Evolutionary conservation across 2,888 invertebrate species (phyloP).

Genomic region (Ectemnius continuus): DNA sequence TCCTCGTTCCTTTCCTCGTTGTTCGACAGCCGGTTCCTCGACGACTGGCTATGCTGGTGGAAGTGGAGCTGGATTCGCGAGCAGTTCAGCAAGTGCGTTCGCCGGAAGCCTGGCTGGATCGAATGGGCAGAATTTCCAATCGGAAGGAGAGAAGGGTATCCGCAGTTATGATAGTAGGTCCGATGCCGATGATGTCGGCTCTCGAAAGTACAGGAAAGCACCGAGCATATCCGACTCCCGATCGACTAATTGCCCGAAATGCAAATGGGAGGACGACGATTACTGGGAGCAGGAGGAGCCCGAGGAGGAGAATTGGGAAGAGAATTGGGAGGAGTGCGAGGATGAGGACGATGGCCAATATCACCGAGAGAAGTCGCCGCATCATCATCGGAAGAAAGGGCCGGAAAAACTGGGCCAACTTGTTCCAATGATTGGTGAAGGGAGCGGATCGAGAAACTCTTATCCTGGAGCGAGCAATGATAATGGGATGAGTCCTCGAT

Average conservation of each 20-base stretch:
- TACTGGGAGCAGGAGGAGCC: constrained; percentile 49
- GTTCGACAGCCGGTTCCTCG: neutral
- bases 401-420: constrained; percentile 13
- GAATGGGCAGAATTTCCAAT: neutral
- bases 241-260: constrained; percentile 31
- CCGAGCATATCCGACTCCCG: no score
- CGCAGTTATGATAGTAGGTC: constrained; percentile 50
- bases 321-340: constrained; percentile 41
- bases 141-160: constrained; percentile 42
- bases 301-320: no score
- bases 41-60: constrained; percentile 9
- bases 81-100: constrained; percentile 16
- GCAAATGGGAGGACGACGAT: constrained; percentile 54
- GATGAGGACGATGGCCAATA: constrained; percentile 51
- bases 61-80: neutral
- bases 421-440: neutral
- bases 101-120: neutral
- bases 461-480: neutral
- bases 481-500: neutral
- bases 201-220: no score
- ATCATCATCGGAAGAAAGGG: constrained; percentile 3
- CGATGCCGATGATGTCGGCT: no score
- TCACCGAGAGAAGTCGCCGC: constrained; percentile 17
- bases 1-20: no score
- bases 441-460: neutral